Base-by-base conservation (phyloP, 2,797 vertebrate genomes). In the Peromyscus attwateri region DNA sequence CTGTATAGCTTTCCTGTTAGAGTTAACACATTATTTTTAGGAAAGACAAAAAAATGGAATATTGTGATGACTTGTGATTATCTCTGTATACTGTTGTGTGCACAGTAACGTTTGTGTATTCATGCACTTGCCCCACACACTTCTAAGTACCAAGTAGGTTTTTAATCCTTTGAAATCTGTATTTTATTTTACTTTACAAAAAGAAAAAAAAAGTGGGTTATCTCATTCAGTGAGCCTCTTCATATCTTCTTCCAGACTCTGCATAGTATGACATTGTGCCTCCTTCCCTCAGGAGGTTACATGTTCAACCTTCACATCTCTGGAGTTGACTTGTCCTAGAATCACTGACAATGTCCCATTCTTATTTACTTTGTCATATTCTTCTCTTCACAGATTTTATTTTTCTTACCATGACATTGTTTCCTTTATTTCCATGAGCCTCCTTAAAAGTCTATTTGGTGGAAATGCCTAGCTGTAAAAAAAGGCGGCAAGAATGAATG, bases 91-190 rank as follows among this genome's bases (percentile, higher is more conserved):
- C 27, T 31, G 57, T 6, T 13, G 37, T 76, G 62, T 89, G 64
- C 76, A 46, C 17, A 57, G 10, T 73, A n/a, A 31, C 43, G 49
- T 49, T 5, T 68, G 17, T 21, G 29, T 46, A 34, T 46, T 66
- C 29, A 21, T 6, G 5, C 12, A 23, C 40, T 12, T 64, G 25
- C 13, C 19, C 55, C 1, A 83, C 14, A 43, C 0, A 76, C 3
- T 27, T 96, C 31, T 93, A n/a, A 66, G 19, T 1, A 87, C 14
- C 16, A 23, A 52, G 13, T 76, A 17, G 16, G 23, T 75, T 81
- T 62, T 94, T 92, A 83, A 62, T 94, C 43, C 27, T 19, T 85
- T 91, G 6, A 91, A 92, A 79, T 87, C 12, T 82, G 11, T 9
- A 31, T 71, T 93, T 17, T 84, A 37, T 82, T 82, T 46, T 34